These are phyloP conservation scores for Tiphia femorata DNA, from an alignment of 2,888 invertebrate species.

Conservation along the genomic window DNA sequence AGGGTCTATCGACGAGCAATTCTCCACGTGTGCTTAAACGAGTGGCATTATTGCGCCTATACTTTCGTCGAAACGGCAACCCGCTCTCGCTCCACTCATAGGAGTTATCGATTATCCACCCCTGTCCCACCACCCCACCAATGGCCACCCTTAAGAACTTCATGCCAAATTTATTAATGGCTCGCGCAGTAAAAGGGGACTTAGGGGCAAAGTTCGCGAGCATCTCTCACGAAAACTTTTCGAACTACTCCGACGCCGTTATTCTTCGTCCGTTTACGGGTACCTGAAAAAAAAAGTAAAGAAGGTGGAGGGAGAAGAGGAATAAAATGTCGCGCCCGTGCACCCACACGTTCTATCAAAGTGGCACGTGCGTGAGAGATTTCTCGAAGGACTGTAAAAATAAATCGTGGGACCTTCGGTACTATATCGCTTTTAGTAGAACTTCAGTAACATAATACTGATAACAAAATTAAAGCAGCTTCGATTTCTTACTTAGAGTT, in stretches of 20 bases:
- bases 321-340: not conserved
- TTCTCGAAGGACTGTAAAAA: too few relatives aligned
- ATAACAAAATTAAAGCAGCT: too few relatives aligned
- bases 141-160: too few relatives aligned
- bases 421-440: too few relatives aligned
- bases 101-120: slow-evolving; percentile 41
- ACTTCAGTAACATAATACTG: too few relatives aligned
- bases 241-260: slow-evolving; percentile 19
- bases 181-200: slow-evolving; percentile 14
- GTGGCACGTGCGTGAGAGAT: too few relatives aligned
- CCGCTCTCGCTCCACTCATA: slow-evolving; percentile 14
- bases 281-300: slow-evolving; percentile 2
- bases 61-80: slow-evolving; percentile 18
- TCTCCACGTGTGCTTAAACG: too few relatives aligned
- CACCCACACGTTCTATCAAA: too few relatives aligned
- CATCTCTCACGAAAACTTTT: slow-evolving; percentile 37
- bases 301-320: not conserved
- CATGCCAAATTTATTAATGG: slow-evolving; percentile 48
- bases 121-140: too few relatives aligned
- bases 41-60: not conserved
- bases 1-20: too few relatives aligned
- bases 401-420: too few relatives aligned
- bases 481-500: too few relatives aligned
- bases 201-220: slow-evolving; percentile 34
- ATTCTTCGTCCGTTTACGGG: slow-evolving; percentile 16